Percentiles rank a stretch among this genome's conserved stretches.
Conservation (phyloP, 2,888 invertebrate species). For the Lucinisca nassula region DNA sequence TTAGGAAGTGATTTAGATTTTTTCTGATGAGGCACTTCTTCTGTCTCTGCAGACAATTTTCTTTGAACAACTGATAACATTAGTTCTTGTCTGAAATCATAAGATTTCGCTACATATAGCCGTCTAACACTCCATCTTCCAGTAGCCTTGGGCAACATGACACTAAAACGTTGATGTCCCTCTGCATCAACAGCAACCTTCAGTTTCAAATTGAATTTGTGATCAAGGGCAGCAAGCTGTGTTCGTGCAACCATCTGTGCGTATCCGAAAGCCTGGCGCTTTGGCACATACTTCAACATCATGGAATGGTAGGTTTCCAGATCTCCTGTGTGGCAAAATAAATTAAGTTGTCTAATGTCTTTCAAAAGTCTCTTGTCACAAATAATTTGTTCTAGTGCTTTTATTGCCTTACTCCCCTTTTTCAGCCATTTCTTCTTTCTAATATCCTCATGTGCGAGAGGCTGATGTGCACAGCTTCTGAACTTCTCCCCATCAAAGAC, state of each 20-base stretch:
- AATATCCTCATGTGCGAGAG: background rate
- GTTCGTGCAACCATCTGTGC: conserved; percentile 22
- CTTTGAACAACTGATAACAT: background rate
- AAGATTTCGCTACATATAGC: background rate
- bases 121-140: conserved; percentile 11
- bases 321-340: conserved; percentile 39
- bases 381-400: conserved; percentile 16
- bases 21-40: background rate
- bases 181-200: background rate
- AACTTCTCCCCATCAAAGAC: conserved; percentile 8
- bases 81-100: background rate
- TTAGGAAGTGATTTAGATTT: background rate
- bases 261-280: conserved; percentile 17
- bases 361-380: background rate
- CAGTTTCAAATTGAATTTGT: conserved; percentile 15
- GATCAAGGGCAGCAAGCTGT: conserved; percentile 21
- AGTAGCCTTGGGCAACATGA: background rate
- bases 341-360: conserved; percentile 23
- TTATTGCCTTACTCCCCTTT: background rate
- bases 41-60: background rate
- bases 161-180: background rate
- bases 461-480: conserved; percentile 7
- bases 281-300: conserved; percentile 32
- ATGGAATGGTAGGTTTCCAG: conserved; percentile 33
- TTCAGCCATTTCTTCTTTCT: conserved; percentile 20